Base-by-base conservation (phyloP, 2,888 invertebrate genomes). In the Pterobdella sp. region DNA sequence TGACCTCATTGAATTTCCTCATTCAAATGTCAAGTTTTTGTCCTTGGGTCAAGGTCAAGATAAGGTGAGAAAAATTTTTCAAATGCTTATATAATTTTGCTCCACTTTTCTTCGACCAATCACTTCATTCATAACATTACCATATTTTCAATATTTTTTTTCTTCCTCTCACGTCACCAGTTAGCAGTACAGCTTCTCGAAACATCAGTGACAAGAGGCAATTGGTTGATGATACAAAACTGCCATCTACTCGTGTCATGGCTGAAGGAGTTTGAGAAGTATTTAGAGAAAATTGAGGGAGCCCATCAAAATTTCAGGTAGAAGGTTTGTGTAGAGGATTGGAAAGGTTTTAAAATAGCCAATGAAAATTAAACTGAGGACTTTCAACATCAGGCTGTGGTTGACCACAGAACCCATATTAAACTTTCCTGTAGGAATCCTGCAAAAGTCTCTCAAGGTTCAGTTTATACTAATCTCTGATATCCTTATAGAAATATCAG, bases 171-270 rank as follows among this genome's bases (percentile, higher is more conserved):
- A n/a, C 3, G 4, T 68, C 18, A 78, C 32, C 79, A 91, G 90
- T 84, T 88, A 1, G 94, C 94, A 83, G 31, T 84, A 32, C 81
- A 81, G 74, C 79, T 83, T n/a, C 77, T 84, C 70, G 84, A 84
- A 77, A 83, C 82, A 26, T 83, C 84, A 36, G 81, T 83, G 31
- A 79, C 81, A 14, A 80, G 84, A 81, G 94, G 94, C 0, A 90
- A 91, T 80, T 94, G 94, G 94, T 84, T 94, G 75, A 91, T 94
- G 88, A 86, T 93, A 34, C 94, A 94, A 85, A 94, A 94, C 85
- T 94, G 93, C 76, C 94, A 94, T 82, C 85, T 94, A 68, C 84
- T 94, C 34, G 87, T 93, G 14, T 86, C 87, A 2, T 94, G 94
- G 85, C 87, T 93, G 3, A 87, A 88, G 31, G 88, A 88, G 76